Percentiles rank a stretch among this genome's conserved stretches.
Evolutionary conservation across 2,113 vertebrate genomes (phyloP).

Genomic region (Patagioenas fasciata): DNA sequence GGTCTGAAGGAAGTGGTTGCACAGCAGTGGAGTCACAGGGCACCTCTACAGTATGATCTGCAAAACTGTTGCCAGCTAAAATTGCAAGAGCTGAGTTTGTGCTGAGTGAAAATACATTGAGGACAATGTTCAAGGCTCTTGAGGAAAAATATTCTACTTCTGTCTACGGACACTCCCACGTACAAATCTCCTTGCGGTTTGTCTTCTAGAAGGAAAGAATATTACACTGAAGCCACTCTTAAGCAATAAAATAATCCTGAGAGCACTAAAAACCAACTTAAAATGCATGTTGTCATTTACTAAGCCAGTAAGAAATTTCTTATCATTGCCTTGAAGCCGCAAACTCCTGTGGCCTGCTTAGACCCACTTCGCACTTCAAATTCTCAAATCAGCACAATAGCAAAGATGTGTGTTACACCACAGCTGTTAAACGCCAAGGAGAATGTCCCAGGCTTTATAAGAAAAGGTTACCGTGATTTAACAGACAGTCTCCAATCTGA

Average conservation of each 20-base stretch:
- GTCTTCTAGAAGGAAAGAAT: conserved; percentile 7
- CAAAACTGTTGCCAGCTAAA: background rate
- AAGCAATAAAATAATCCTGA: background rate
- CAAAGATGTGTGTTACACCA: background rate
- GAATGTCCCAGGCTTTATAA: background rate
- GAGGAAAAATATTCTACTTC: background rate
- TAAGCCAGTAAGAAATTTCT: conserved; percentile 60
- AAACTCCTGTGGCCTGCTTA: conserved; percentile 50
- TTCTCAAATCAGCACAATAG: conserved; percentile 46
- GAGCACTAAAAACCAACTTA: conserved; percentile 27
- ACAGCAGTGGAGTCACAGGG: background rate
- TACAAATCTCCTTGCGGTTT: background rate
- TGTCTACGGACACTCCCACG: background rate
- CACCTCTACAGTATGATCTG: background rate
- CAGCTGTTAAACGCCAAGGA: background rate
- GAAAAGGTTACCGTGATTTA: background rate
- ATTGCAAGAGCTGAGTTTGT: background rate
- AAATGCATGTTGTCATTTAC: background rate
- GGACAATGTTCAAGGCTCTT: background rate
- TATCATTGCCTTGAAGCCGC: conserved; percentile 24
- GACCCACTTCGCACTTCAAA: background rate
- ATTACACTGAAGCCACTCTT: background rate
- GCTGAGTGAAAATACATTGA: background rate
- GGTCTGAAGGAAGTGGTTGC: background rate
- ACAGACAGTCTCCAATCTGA: background rate